phyloP scores from a whole-genome alignment of 1,140 invertebrate genomes.

The Gonioctena quinquepunctata region DNA sequence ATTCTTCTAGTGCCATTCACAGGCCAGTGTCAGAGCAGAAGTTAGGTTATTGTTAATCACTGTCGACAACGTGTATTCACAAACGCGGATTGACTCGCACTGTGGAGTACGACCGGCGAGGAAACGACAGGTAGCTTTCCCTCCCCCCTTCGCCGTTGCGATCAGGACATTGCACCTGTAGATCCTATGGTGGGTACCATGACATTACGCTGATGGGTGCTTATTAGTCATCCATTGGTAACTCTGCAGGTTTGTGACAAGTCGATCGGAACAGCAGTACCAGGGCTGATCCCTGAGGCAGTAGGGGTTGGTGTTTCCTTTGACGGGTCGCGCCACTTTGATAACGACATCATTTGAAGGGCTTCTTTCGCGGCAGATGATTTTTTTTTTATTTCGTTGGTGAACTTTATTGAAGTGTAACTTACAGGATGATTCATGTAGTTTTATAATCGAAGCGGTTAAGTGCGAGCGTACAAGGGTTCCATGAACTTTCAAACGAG shows the following conservation, averaged over 20 bases:
- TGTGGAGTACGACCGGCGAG: constrained; percentile 31
- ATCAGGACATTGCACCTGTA: constrained; percentile 53
- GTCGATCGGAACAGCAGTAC: constrained; percentile 41
- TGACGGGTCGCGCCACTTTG: background rate
- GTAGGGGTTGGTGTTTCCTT: background rate
- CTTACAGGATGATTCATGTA: background rate
- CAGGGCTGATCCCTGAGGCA: constrained; percentile 4
- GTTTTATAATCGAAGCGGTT: too few relatives aligned
- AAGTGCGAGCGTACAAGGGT: too few relatives aligned
- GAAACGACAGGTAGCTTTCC: constrained; percentile 45
- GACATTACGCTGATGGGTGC: constrained; percentile 46
- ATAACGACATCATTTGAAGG: background rate
- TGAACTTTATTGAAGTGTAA: background rate
- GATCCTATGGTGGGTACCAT: constrained; percentile 39
- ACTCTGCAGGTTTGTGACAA: constrained; percentile 41
- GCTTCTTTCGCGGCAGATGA: background rate
- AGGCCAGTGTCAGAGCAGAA: constrained; percentile 37
- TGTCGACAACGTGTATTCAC: constrained; percentile 6
- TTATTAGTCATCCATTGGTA: constrained; percentile 50
- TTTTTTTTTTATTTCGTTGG: too few relatives aligned
- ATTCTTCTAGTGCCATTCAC: constrained; percentile 57
- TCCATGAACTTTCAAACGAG: too few relatives aligned
- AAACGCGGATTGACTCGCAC: constrained; percentile 45
- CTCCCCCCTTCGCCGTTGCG: constrained; percentile 37
- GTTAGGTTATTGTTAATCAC: too few relatives aligned